A percentile compares a stretch with the other conserved stretches of the same genome.
Conservation (phyloP, 1,140 invertebrate species). For the Manduca sexta region DNA sequence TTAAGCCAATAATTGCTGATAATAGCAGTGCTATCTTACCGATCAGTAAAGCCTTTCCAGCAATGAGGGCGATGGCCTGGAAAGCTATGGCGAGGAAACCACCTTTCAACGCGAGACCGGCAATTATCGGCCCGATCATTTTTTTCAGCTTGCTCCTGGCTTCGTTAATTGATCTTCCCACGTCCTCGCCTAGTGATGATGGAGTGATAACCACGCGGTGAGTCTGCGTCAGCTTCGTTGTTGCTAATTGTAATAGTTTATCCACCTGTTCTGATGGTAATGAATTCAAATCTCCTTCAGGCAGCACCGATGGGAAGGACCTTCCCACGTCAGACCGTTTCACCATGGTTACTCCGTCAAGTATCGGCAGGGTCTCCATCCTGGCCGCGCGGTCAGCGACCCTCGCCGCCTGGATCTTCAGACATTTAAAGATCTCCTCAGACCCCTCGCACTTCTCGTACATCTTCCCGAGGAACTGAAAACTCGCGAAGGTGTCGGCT, state of each 20-base stretch:
- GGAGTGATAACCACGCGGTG: constrained; percentile 76
- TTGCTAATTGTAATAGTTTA: constrained; percentile 74
- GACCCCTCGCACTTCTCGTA: constrained; percentile 76
- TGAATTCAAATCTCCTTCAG: constrained; percentile 60
- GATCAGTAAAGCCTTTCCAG: constrained; percentile 84
- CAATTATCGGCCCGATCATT: constrained; percentile 89
- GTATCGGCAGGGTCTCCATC: constrained; percentile 75
- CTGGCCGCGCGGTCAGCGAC: constrained; percentile 77
- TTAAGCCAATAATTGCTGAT: constrained; percentile 83
- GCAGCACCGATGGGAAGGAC: constrained; percentile 56
- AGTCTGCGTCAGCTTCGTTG: constrained; percentile 74
- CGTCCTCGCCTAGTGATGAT: constrained; percentile 45
- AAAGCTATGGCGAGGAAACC: constrained; percentile 84
- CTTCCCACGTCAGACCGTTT: constrained; percentile 43
- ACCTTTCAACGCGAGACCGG: constrained; percentile 84
- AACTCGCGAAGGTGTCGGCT: constrained; percentile 47
- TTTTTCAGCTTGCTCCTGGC: constrained; percentile 85
- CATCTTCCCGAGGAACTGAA: constrained; percentile 71
- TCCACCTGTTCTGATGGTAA: constrained; percentile 74
- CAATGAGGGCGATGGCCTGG: constrained; percentile 82
- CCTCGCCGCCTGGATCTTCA: constrained; percentile 79
- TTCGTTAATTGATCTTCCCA: constrained; percentile 75
- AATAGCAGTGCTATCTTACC: constrained; percentile 84
- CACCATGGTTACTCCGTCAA: constrained; percentile 76
- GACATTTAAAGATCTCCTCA: constrained; percentile 77